These are phyloP conservation scores for Amphiura filiformis DNA, from an alignment of 35 echinoderm and acorn worm species.

Conservation along the genomic window DNA sequence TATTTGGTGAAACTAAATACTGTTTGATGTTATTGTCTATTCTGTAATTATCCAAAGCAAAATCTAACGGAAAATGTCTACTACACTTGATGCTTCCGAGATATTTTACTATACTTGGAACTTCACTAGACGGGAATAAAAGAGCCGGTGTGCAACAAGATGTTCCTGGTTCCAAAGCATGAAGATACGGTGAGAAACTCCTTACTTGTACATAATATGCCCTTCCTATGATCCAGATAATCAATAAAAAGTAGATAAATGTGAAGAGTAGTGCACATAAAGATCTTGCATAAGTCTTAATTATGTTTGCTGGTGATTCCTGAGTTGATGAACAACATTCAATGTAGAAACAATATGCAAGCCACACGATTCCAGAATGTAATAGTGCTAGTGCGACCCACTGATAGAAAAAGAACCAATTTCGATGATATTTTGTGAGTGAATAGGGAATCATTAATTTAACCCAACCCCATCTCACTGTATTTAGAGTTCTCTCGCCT, in stretches of 20 bases:
- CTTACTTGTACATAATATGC: conserved; percentile 35
- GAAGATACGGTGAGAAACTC: conserved; percentile 38
- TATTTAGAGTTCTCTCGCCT: not conserved
- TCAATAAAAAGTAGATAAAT: conserved; percentile 54
- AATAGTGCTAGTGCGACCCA: conserved; percentile 63
- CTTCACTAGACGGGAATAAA: conserved; percentile 47
- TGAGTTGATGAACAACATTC: not conserved
- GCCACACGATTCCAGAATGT: conserved; percentile 9
- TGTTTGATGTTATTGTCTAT: conserved; percentile 26
- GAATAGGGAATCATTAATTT: conserved; percentile 83
- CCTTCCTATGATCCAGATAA: conserved; percentile 48
- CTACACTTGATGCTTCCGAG: no score
- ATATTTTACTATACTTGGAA: conserved; percentile 63
- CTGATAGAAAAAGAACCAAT: conserved; percentile 76
- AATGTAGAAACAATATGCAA: not conserved
- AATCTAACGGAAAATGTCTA: conserved; percentile 46
- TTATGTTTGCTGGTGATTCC: no score
- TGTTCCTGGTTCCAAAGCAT: conserved; percentile 66
- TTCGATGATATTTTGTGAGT: conserved; percentile 57
- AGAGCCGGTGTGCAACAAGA: conserved; percentile 83
- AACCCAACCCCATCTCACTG: conserved; percentile 71
- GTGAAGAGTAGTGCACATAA: conserved; percentile 35
- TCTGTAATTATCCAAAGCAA: conserved; percentile 74
- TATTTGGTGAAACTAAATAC: conserved; percentile 72
- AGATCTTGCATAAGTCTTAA: not conserved